phyloP scores from a whole-genome alignment of 2,888 invertebrate species.

The Aleiodes alternator region DNA sequence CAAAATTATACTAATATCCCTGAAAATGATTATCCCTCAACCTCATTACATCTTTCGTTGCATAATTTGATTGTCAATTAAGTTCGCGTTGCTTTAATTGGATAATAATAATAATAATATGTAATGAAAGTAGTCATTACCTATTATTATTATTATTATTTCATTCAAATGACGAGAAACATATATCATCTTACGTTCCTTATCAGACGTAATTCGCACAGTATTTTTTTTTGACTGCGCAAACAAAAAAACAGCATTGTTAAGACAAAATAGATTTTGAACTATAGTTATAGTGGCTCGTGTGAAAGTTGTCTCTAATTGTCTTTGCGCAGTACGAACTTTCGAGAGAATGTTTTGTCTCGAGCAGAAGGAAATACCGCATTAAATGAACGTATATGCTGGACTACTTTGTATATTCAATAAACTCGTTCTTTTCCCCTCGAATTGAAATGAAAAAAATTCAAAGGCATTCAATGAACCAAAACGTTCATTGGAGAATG shows the following conservation, averaged over 20 bases:
- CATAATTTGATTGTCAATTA: no score
- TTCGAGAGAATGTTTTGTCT: constrained; percentile 23
- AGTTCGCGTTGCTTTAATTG: no score
- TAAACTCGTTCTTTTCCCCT: not conserved
- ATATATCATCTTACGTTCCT: no score
- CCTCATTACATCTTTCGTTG: no score
- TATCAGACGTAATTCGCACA: no score
- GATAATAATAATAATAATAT: no score
- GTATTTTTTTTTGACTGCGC: no score
- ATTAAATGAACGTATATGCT: not conserved
- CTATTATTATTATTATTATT: no score
- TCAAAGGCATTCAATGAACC: not conserved
- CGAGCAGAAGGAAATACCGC: constrained; percentile 9
- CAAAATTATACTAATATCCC: no score
- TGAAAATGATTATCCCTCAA: constrained; percentile 17
- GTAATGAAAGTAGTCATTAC: no score
- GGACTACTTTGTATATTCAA: not conserved
- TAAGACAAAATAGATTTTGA: not conserved
- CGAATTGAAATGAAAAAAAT: not conserved
- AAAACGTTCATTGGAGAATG: not conserved
- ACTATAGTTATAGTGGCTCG: not conserved
- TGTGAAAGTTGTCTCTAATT: constrained; percentile 23
- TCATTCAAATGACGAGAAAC: no score
- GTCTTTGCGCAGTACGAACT: not conserved
- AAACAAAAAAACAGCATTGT: not conserved